These are phyloP conservation scores for Jordanella pulchra DNA, from an alignment of 2,797 vertebrate genomes.

Conservation along the genomic window DNA sequence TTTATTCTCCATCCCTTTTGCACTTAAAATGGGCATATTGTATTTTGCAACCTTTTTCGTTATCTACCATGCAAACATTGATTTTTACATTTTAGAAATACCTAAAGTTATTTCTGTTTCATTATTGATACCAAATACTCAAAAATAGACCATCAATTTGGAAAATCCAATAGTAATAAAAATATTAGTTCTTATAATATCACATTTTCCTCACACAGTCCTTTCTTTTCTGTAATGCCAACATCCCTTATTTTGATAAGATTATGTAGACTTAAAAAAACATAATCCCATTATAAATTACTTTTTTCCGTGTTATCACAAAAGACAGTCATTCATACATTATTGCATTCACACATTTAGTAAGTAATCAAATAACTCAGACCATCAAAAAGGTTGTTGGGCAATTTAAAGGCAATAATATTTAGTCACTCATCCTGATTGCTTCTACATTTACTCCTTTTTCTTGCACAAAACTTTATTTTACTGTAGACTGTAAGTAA, in stretches of 20 bases:
- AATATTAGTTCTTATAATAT: no score
- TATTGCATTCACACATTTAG: not conserved
- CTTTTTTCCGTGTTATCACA: not conserved
- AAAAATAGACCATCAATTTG: no score
- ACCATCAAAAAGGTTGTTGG: not conserved
- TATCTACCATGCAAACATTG: not conserved
- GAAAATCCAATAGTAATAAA: not conserved
- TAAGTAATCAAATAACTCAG: not conserved
- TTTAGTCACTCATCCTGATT: not conserved
- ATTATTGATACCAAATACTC: no score
- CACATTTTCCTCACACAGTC: not conserved
- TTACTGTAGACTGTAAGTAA: not conserved
- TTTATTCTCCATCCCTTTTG: not conserved
- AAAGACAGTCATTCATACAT: not conserved
- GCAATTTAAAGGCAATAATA: not conserved
- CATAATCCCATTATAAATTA: no score
- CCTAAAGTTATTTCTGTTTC: no score
- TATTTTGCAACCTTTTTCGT: not conserved
- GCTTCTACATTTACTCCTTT: not conserved
- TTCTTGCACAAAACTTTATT: not conserved
- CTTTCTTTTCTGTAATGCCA: not conserved
- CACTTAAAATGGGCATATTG: not conserved
- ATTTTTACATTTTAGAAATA: no score
- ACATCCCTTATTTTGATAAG: not conserved
- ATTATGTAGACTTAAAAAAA: not conserved